phyloP scores from a whole-genome alignment of 2,888 invertebrate genomes.

The Cantharis rufa region DNA sequence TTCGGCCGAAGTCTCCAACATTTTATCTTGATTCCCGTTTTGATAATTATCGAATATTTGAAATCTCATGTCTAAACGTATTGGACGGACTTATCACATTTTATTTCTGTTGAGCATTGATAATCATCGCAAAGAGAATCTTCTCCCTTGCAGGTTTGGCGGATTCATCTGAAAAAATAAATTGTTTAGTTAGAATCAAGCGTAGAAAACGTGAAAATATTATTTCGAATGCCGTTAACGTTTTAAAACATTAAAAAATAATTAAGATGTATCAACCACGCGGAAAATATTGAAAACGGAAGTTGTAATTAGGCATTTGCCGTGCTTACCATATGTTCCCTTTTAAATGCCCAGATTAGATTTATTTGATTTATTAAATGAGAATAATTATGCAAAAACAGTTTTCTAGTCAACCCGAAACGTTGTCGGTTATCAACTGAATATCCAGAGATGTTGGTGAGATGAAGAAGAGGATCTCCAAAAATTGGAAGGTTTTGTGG shows the following conservation, averaged over 20 bases:
- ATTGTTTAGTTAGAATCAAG: too few relatives aligned
- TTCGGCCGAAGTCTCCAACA: not conserved
- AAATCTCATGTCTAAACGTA: slow-evolving; percentile 11
- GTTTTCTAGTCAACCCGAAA: not conserved
- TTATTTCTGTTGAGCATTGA: slow-evolving; percentile 1
- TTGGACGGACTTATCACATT: slow-evolving; percentile 23
- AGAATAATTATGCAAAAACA: not conserved
- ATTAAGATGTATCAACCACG: not conserved
- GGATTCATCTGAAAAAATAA: not conserved
- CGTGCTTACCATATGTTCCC: not conserved
- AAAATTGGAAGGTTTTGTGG: too few relatives aligned
- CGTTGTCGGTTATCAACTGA: too few relatives aligned
- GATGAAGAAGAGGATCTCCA: not conserved
- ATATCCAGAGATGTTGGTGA: too few relatives aligned
- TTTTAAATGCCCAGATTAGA: not conserved
- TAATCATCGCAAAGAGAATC: not conserved
- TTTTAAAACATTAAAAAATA: not conserved
- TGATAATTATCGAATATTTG: slow-evolving; percentile 9
- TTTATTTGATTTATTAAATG: not conserved
- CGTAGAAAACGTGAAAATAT: not conserved
- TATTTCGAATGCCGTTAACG: not conserved
- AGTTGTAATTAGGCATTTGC: not conserved
- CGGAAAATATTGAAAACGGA: not conserved
- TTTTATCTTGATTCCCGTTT: not conserved
- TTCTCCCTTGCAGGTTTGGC: not conserved